Base-by-base conservation (phyloP, 2,797 vertebrate genomes). In the Alectoris magna region DNA sequence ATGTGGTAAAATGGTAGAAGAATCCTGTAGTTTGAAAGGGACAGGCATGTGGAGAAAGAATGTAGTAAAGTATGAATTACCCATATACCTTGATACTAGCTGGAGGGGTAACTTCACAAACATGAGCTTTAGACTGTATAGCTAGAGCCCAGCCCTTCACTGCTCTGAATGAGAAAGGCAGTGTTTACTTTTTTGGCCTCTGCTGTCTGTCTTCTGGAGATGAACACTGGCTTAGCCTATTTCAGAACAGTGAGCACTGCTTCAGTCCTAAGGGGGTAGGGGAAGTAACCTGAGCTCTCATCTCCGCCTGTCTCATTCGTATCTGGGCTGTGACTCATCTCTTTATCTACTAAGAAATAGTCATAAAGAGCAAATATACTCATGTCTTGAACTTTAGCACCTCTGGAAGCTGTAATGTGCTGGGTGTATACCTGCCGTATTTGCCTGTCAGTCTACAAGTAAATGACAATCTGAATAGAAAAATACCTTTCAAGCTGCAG, bases 311-410 rank as follows among this genome's bases (percentile, higher is more conserved):
- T 90, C 69, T 67, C 43, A 26, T 51, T 77, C 85, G 58, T 73
- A 31, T 14, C 29, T 83, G 80, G 16, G 18, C 34, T 14, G 15
- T 94, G 93, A 91, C 75, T 97, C 88, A 93, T 89, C 91, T 77
- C 76, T 91, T 91, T 93, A 95, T 91, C 94, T 95, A 31, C 72
- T 77, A 41, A 82, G 92, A 87, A 94, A 79, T 88, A 84, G 55
- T 58, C 38, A 58, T 88, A 86, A 87, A 84, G 63, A 62, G 27
- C 80, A 88, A 78, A 89, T 83, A 56, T 10, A 31, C 36, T 55
- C 2, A 3, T 27, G 49, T 46, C 56, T 31, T 96, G 95, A 90
- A 95, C 96, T 94, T 97, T 80, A 88, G 90, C 84, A 77, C 76
- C 29, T 77, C 17, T 56, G 55, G 17, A 27, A 56, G 27, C 85